Conservation (phyloP, 1,140 invertebrate species). For the Achatina immaculata region DNA sequence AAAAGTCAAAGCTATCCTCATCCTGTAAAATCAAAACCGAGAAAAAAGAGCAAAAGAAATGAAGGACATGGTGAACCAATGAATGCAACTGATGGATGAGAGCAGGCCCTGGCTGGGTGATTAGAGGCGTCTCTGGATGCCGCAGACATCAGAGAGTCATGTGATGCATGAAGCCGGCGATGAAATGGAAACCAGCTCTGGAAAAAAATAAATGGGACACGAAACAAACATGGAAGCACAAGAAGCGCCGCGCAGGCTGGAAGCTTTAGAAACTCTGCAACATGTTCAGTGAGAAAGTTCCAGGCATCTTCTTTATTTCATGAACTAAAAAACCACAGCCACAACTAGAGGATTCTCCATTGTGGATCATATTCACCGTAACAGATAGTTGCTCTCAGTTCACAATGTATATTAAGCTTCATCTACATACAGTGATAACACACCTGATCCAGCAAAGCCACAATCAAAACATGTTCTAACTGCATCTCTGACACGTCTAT, state of each 20-base stretch:
- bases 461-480: no score
- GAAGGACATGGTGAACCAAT: constrained; percentile 10
- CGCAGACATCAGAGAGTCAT: not conserved
- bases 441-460: no score
- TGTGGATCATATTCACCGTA: no score
- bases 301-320: no score
- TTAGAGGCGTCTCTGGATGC: constrained; percentile 3
- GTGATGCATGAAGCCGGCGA: not conserved
- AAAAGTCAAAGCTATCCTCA: constrained; percentile 26
- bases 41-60: not conserved
- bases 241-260: not conserved
- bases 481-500: no score
- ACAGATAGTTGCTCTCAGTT: no score
- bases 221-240: not conserved
- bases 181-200: not conserved
- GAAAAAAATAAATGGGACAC: not conserved
- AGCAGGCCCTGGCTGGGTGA: not conserved
- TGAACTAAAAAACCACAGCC: no score
- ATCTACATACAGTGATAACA: no score
- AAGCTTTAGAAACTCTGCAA: not conserved
- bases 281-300: no score
- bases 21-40: constrained; percentile 16
- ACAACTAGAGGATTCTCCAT: no score
- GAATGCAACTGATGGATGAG: not conserved
- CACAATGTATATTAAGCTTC: no score